phyloP scores from a whole-genome alignment of 2,888 invertebrate genomes.

The Adelphocoris suturalis region DNA sequence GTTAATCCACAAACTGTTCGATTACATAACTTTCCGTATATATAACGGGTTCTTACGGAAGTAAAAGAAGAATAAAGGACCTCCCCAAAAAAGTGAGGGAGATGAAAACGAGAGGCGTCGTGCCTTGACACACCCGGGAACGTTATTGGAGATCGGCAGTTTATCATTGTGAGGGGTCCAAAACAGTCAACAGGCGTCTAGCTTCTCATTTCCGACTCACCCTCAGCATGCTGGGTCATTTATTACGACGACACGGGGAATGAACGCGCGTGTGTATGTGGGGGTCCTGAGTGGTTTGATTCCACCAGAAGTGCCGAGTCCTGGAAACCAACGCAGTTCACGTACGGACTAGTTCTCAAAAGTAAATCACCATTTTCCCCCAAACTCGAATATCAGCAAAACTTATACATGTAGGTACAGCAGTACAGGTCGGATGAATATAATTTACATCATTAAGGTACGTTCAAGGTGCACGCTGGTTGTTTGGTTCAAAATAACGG shows the following conservation, averaged over 20 bases:
- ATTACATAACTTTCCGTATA: no score
- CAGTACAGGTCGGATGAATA: no score
- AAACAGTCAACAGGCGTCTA: conserved; percentile 52
- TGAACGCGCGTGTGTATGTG: not conserved
- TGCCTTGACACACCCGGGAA: conserved; percentile 7
- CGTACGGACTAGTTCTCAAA: no score
- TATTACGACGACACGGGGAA: conserved; percentile 41
- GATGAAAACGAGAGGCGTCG: conserved; percentile 28
- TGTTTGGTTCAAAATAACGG: no score
- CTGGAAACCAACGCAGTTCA: no score
- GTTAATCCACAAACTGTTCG: no score
- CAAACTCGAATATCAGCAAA: no score
- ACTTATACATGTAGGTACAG: no score
- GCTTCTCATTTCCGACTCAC: conserved; percentile 54
- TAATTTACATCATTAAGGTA: no score
- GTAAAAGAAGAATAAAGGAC: not conserved
- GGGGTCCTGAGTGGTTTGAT: conserved; percentile 32
- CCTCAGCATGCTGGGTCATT: conserved; percentile 24
- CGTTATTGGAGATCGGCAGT: conserved; percentile 52
- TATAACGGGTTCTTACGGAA: no score
- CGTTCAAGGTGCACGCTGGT: no score
- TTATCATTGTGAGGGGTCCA: conserved; percentile 50
- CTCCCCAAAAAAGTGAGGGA: not conserved
- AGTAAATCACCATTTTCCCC: no score
- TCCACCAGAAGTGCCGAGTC: not conserved